Percentiles rank a stretch among this genome's conserved stretches.
These are phyloP conservation scores for Brachionus calyciflorus DNA, from an alignment of 1,140 invertebrate species.

Conservation along the genomic window DNA sequence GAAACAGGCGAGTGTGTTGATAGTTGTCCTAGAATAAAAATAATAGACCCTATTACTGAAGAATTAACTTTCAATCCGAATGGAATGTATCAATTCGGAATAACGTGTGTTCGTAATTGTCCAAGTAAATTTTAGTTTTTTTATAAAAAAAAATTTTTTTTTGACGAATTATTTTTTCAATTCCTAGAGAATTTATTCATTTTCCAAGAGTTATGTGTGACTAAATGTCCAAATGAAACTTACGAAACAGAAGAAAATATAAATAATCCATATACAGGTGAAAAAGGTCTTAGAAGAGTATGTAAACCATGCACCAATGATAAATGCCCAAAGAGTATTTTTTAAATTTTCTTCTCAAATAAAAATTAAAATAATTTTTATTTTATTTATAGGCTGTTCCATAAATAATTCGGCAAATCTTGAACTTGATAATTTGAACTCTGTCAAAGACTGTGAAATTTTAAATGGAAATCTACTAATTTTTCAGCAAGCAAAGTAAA, in stretches of 20 bases:
- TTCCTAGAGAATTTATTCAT: slow-evolving; percentile 7
- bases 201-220: slow-evolving; percentile 22
- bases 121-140: slow-evolving; percentile 10
- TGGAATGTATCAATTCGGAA: slow-evolving; percentile 38
- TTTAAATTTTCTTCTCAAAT: neutral
- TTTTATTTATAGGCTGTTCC: neutral
- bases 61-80: slow-evolving; percentile 21
- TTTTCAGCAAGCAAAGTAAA: neutral
- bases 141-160: neutral
- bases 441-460: slow-evolving; percentile 32
- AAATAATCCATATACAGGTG: slow-evolving; percentile 10
- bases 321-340: slow-evolving; percentile 27
- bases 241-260: slow-evolving; percentile 31
- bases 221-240: slow-evolving; percentile 27
- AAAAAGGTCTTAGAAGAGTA: slow-evolving; percentile 9
- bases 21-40: slow-evolving; percentile 32
- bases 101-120: slow-evolving; percentile 22
- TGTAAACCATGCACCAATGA: neutral
- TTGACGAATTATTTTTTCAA: neutral
- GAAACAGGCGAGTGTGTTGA: slow-evolving; percentile 42
- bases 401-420: neutral
- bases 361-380: neutral
- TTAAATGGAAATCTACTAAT: slow-evolving; percentile 26
- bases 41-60: slow-evolving; percentile 13
- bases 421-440: neutral